Base-by-base conservation (phyloP, 2,888 invertebrate genomes). In the Epinotia ramella region DNA sequence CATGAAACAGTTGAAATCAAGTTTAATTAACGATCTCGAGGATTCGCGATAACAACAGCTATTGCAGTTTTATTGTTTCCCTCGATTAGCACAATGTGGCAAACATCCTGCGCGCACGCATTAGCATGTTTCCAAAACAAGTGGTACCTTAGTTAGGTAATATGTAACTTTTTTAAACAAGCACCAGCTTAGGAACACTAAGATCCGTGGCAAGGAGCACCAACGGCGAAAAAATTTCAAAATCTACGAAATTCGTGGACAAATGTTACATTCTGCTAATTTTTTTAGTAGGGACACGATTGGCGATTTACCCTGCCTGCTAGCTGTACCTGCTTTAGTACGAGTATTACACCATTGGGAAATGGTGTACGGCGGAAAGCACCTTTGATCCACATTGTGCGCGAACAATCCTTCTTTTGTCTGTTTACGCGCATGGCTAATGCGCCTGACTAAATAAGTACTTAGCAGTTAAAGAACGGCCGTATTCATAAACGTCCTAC, bases 21-120 rank as follows among this genome's bases (percentile, higher is more conserved):
- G 40, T 40, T 40, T 7, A 40, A 40, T 49, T 49, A 49, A 16
- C 49, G 49, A 49, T 3, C 49, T 16, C 6, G 49, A 16, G 28
- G 33, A 60, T 59, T 24, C 28, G 12, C 33, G 62, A 16, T 28
- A 62, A 33, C 7, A 62, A 28, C n/a, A n/a, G 33, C 33, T 28
- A 33, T 53, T 53, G 62, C 62, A n/a, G 62, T 33, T 62, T 33
- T 62, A 62, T 33, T 62, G 62, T 62, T 62, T 62, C 62, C 62
- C 11, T n/a, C 33, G 12, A 28, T n/a, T n/a, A 33, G n/a, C 62
- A 33, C 28, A 28, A 33, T 33, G 62, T 33, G 28, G 62, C 62
- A 62, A 62, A 62, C 62, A 62, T 62, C 62, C 62, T 62, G 62
- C 62, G 62, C 33, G 1, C n/a, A n/a, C 62, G n/a, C 12, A 12